Conservation (phyloP, 2,888 invertebrate species). For the Conops quadrifasciatus region DNA sequence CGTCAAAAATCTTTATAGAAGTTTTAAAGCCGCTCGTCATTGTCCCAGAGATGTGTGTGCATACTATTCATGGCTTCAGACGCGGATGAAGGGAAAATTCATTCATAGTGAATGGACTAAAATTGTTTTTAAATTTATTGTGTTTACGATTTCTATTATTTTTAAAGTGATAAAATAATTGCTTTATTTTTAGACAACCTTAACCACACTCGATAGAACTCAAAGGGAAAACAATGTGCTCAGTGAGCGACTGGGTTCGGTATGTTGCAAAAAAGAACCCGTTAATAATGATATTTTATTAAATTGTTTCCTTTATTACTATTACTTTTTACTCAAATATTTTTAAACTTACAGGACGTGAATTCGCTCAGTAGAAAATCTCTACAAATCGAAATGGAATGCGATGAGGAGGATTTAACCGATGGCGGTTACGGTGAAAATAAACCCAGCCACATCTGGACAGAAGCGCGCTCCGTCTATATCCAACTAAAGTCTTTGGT, state of each 20-base stretch:
- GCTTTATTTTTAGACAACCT: conserved; percentile 67
- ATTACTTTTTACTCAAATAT: conserved; percentile 22
- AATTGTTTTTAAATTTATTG: too few species aligned
- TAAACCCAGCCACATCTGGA: conserved; percentile 69
- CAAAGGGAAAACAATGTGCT: conserved; percentile 77
- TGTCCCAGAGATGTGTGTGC: too few species aligned
- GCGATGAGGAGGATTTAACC: conserved; percentile 73
- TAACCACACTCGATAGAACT: conserved; percentile 76
- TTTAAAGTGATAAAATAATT: neutral
- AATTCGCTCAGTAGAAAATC: conserved; percentile 69
- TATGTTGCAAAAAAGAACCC: conserved; percentile 53
- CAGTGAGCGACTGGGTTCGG: conserved; percentile 74
- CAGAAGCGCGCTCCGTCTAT: conserved; percentile 76
- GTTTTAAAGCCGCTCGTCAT: too few species aligned
- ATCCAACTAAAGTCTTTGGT: conserved; percentile 78
- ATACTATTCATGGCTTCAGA: too few species aligned
- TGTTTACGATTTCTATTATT: too few species aligned
- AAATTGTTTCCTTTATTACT: conserved; percentile 7
- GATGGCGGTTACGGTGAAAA: conserved; percentile 59
- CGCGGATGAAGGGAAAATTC: too few species aligned
- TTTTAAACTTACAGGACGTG: conserved; percentile 49
- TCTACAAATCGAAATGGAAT: conserved; percentile 90
- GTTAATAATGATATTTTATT: neutral
- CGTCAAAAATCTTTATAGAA: too few species aligned
- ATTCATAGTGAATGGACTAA: too few species aligned